Conservation (phyloP, 2,113 vertebrate genomes). For the Heterotis niloticus region DNA sequence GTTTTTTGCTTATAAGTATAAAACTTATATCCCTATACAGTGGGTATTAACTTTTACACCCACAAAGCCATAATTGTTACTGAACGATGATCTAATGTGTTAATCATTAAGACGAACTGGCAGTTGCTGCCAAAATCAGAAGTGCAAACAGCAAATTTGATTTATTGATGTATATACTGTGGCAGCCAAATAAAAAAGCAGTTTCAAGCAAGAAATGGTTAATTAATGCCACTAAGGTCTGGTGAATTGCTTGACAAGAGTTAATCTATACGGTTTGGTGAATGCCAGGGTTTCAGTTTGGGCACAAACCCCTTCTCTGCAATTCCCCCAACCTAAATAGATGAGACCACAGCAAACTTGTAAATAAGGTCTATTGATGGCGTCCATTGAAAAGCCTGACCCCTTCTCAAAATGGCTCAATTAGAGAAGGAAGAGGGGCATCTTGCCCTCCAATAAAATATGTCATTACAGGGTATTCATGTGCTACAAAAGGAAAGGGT, state of each 20-base stretch:
- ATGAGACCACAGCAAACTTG: slow-evolving; percentile 8
- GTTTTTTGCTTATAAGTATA: no score
- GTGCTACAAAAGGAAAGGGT: slow-evolving; percentile 92
- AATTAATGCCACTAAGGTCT: neutral
- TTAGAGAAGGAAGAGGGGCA: slow-evolving; percentile 61
- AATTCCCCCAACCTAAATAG: neutral
- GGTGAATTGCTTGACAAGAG: neutral
- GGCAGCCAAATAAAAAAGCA: neutral
- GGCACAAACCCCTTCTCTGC: neutral
- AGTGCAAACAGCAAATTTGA: neutral
- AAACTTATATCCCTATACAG: no score
- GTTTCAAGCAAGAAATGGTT: neutral
- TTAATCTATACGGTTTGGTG: neutral
- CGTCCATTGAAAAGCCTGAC: slow-evolving; percentile 59
- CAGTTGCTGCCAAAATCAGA: neutral
- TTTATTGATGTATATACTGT: neutral
- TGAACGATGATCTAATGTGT: neutral
- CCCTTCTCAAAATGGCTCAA: slow-evolving; percentile 54
- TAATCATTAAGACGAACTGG: slow-evolving; percentile 5
- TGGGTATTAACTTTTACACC: no score
- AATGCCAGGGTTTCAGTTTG: neutral
- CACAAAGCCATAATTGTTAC: no score
- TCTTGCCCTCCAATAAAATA: slow-evolving; percentile 99
- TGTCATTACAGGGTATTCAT: slow-evolving; percentile 99
- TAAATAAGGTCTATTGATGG: slow-evolving; percentile 18